These are phyloP conservation scores for Ophiodon elongatus DNA, from an alignment of 2,113 vertebrate genomes.

Conservation along the genomic window DNA sequence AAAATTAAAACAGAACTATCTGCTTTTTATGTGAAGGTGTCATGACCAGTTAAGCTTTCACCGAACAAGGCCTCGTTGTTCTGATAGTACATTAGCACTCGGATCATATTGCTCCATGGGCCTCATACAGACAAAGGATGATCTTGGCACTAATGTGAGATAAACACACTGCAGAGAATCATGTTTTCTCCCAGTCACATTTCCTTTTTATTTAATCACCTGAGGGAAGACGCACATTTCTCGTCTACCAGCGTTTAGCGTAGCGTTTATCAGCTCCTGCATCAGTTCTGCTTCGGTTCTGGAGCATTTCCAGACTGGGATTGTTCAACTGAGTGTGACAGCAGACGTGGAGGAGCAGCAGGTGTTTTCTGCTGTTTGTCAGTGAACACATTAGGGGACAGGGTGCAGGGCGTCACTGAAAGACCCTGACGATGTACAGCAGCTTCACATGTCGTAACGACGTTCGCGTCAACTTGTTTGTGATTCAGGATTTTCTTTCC, in stretches of 20 bases:
- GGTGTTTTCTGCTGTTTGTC: constrained; percentile 71
- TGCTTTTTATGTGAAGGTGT: neutral
- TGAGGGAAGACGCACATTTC: neutral
- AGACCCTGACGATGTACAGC: constrained; percentile 29
- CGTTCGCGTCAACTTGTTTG: neutral
- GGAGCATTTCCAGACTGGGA: constrained; percentile 22
- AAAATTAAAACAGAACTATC: neutral
- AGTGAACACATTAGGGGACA: constrained; percentile 34
- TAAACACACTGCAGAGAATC: neutral
- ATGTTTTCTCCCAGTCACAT: constrained; percentile 4
- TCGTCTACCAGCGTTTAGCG: neutral
- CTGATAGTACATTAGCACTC: neutral
- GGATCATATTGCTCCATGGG: neutral
- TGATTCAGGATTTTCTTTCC: constrained; percentile 7
- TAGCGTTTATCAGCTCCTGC: constrained; percentile 22
- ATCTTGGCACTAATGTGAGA: neutral
- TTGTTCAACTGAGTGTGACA: constrained; percentile 37
- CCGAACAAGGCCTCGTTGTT: constrained; percentile 2
- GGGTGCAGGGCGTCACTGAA: constrained; percentile 16
- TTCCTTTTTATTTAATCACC: constrained; percentile 16
- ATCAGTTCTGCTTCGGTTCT: constrained; percentile 29
- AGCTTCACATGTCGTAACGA: constrained; percentile 8
- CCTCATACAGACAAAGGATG: constrained; percentile 3
- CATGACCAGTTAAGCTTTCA: neutral
- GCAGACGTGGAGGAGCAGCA: constrained; percentile 38